Evolutionary conservation across 2,797 vertebrate genomes (phyloP).

Genomic region (Lophius americanus): DNA sequence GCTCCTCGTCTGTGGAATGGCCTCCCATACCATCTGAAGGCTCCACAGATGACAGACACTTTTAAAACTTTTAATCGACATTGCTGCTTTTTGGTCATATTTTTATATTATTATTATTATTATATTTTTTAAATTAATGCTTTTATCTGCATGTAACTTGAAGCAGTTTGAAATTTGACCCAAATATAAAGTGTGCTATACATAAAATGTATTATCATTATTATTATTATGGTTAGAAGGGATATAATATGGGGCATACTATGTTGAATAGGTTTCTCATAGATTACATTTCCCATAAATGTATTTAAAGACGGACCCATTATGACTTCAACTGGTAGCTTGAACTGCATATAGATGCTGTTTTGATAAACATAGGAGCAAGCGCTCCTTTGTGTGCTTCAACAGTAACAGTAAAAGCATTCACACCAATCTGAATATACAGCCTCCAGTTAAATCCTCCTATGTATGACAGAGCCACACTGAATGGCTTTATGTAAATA

Average conservation of each 20-base stretch:
- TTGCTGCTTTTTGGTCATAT: no score
- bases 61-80: no score
- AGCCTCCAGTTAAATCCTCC: constrained; percentile 60
- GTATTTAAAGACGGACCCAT: constrained; percentile 26
- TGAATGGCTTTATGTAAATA: constrained; percentile 57
- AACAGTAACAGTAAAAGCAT: constrained; percentile 26
- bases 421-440: constrained; percentile 42
- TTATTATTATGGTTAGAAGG: background rate
- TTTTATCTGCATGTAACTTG: no score
- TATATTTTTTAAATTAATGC: no score
- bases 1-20: no score
- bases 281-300: constrained; percentile 5
- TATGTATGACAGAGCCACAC: constrained; percentile 39
- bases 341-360: constrained; percentile 39
- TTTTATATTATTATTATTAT: no score
- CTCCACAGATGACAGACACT: no score
- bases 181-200: no score
- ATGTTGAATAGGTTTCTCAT: constrained; percentile 15
- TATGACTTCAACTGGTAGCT: constrained; percentile 33
- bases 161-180: no score
- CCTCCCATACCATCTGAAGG: no score
- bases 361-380: constrained; percentile 50
- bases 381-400: constrained; percentile 40
- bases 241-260: background rate
- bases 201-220: no score